Percentiles rank a stretch among this genome's conserved stretches.
These are phyloP conservation scores for Rhombomys opimus DNA, from an alignment of 2,113 vertebrate genomes.

Conservation along the genomic window DNA sequence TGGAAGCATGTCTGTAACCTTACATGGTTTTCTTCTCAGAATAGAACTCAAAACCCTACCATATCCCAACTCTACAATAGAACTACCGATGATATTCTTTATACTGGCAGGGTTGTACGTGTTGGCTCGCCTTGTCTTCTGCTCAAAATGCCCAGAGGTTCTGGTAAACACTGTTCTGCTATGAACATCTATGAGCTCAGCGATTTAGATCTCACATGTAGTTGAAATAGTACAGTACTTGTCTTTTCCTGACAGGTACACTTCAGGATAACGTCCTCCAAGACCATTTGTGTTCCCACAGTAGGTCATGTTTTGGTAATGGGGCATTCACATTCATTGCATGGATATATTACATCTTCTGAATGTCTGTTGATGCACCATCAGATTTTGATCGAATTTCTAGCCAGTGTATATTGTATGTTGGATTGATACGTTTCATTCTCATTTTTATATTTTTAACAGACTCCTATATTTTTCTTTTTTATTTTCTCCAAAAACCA, in stretches of 20 bases:
- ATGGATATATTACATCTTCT: background rate
- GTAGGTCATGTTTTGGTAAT: background rate
- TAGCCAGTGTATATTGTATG: background rate
- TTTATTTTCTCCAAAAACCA: background rate
- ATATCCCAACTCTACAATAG: background rate
- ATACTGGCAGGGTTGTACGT: background rate
- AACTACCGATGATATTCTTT: no score
- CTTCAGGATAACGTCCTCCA: background rate
- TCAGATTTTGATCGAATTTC: background rate
- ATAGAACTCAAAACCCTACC: background rate
- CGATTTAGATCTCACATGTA: background rate
- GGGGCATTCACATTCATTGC: background rate
- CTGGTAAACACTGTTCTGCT: background rate
- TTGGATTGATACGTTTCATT: background rate
- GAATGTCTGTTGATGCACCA: background rate
- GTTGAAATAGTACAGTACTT: background rate
- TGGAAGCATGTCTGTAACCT: background rate
- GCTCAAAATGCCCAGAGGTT: background rate
- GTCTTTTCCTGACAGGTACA: background rate
- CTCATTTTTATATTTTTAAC: background rate
- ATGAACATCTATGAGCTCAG: background rate
- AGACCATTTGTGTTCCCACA: background rate
- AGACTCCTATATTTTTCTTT: background rate
- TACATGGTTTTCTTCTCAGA: background rate
- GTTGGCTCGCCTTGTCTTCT: background rate